Percentiles rank a stretch among this genome's conserved stretches.
phyloP scores from a whole-genome alignment of 2,888 invertebrate genomes.

The Acanthosepion esculentum region DNA sequence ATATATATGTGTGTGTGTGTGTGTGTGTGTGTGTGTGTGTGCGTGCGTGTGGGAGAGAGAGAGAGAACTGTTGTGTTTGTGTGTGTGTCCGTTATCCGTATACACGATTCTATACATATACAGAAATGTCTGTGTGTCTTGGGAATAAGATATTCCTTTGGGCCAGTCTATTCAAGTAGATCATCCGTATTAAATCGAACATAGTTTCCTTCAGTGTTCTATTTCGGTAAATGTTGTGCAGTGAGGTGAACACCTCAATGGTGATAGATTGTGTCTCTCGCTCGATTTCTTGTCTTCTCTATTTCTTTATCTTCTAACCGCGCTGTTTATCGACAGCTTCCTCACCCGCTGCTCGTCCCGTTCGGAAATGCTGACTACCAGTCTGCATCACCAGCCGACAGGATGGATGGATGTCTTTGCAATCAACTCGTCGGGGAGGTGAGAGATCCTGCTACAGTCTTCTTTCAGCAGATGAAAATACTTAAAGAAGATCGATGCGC shows the following conservation, averaged over 20 bases:
- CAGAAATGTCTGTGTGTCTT: no score
- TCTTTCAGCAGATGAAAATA: neutral
- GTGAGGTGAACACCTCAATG: no score
- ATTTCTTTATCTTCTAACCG: neutral
- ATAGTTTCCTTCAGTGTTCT: neutral
- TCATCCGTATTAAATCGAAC: neutral
- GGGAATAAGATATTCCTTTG: neutral
- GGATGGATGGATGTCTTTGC: neutral
- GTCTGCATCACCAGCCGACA: neutral
- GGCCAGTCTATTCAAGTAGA: neutral
- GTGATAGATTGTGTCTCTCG: no score
- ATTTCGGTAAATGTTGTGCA: neutral
- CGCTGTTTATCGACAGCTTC: neutral
- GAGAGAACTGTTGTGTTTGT: no score
- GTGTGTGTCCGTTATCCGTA: no score
- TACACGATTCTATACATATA: no score
- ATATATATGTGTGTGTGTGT: no score
- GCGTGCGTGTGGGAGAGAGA: no score
- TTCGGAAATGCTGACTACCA: neutral
- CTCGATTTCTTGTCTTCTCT: no score
- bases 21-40: no score
- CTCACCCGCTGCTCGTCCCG: neutral
- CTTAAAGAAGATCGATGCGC: neutral
- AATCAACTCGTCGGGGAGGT: neutral
- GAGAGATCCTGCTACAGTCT: no score